Evolutionary conservation across 2,888 invertebrate genomes (phyloP), one percentile per base, ranked within the genome.

Genomic region (Drosophila rubida): DNA sequence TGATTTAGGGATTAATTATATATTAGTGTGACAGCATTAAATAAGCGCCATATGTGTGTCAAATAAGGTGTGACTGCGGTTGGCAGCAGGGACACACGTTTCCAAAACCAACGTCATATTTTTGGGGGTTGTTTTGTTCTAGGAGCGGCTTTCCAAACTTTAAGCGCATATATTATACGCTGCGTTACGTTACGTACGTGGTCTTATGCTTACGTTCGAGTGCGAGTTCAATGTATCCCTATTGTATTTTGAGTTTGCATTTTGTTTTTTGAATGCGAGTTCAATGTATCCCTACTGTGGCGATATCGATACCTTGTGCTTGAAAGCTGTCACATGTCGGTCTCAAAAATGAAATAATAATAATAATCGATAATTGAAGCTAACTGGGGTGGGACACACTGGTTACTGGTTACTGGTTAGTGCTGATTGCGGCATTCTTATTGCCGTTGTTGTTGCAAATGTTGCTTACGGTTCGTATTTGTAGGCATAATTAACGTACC

Each of bases 401-500:
- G 50, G 30, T 57, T 14, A 70, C 35, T 44, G 14, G 30, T 5
- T 22, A 49, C 45, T 37, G 45, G 30, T 54, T 13, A 70, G 23
- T 44, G 16, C 32, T 44, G 54, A 27, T 54, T 46, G 25, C 35
- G 19, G 16, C 50, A 51, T 44, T 50, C 9, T 23, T 41, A 13
- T 27, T 48, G 25, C 9, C 55, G 54, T 42, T 64, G 57, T 39
- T 58, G 51, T 51, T 53, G 42, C 51, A 59, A 66, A 66, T 57
- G 60, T 62, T 67, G 58, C 45, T 57, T 53, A 54, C 51, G 44
- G 27, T 62, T 60, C 65, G 4, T 32, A 32, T 30, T 73, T 78
- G 75, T 60, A 58, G 46, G 39, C 59, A 64, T 74, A 77, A 69
- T 75, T 69, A 75, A 59, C 62, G 59, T 73, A 49, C 53, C 49